Evolutionary conservation across 2,888 invertebrate species (phyloP), one percentile per base, ranked within the genome.

Genomic region (Cantharis lateralis): DNA sequence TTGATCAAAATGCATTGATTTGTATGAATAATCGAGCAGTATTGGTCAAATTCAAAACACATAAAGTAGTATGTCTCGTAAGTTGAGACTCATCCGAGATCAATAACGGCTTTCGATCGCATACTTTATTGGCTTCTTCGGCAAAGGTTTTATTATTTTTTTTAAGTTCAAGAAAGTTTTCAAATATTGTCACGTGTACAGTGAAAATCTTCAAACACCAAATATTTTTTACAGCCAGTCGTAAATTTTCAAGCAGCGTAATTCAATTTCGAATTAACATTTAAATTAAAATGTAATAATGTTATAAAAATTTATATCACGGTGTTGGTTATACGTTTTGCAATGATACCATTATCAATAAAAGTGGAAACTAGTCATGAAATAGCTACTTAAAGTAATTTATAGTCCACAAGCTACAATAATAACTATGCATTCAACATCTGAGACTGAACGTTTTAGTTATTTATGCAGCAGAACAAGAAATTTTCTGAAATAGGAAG

Each of bases 371-470:
- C 69, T 68, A 74, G 70, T 73, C 71, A 71, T 77, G 74, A 73
- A 74, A 74, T 71, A 73, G 74, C 77, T 74, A 77, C 74, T 77
- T 77, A 74, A 73, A 74, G 77, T 68, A 74, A 77, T 77, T 77
- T 77, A 77, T 77, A 48, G 71, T 68, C 70, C 77, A 68, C 77
- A 77, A 77, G 77, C 71, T 77, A 77, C 73, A 77, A 73, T 77
- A 77, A 77, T 77, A 77, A 77, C 77, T 74, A 74, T 77, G 77
- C 77, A 74, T 77, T 77, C 77, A 77, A 77, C 77, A 77, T 77
- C 77, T 77, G 77, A 77, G 77, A 73, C 77, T 73, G 77, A 77
- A 66, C 77, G 73, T 71, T 68, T 71, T 68, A 15, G 74, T 77
- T 77, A 77, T 77, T 77, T 77, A 77, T 77, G 71, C 70, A 73